Evolutionary conservation across 1,140 invertebrate species (phyloP).

Genomic region (Paraescarpia echinospica): DNA sequence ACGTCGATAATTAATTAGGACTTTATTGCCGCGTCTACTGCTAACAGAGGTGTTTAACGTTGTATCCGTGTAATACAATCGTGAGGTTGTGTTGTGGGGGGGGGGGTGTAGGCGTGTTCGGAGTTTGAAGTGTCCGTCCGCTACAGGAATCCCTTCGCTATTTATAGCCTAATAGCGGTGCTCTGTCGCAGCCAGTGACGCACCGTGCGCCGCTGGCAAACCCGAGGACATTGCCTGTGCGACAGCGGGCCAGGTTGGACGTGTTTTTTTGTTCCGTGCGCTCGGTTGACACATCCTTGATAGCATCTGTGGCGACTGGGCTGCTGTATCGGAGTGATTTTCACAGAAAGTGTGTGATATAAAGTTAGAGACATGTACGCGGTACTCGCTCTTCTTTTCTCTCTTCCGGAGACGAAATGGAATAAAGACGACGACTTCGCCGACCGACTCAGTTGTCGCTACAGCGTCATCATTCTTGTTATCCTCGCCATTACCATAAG

Average conservation of each 20-base stretch:
- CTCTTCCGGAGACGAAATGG: neutral
- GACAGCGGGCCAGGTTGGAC: neutral
- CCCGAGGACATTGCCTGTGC: neutral
- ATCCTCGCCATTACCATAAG: neutral
- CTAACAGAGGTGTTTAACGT: neutral
- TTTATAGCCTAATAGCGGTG: neutral
- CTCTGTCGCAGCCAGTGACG: neutral
- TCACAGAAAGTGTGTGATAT: neutral
- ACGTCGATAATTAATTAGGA: neutral
- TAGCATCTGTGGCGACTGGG: neutral
- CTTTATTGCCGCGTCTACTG: neutral
- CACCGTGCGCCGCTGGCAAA: neutral
- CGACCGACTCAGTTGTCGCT: slow-evolving; percentile 21
- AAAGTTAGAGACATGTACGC: neutral
- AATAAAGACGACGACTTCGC: slow-evolving; percentile 20
- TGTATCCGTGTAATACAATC: neutral
- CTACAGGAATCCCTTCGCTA: neutral
- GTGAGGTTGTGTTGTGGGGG: neutral
- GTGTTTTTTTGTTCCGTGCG: neutral
- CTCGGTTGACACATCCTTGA: neutral
- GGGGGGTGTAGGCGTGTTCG: neutral
- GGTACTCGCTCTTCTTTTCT: neutral
- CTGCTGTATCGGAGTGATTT: neutral
- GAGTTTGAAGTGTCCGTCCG: neutral
- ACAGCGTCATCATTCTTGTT: slow-evolving; percentile 20